Conservation (phyloP, 2,888 invertebrate species). For the Anarsia innoxiella region DNA sequence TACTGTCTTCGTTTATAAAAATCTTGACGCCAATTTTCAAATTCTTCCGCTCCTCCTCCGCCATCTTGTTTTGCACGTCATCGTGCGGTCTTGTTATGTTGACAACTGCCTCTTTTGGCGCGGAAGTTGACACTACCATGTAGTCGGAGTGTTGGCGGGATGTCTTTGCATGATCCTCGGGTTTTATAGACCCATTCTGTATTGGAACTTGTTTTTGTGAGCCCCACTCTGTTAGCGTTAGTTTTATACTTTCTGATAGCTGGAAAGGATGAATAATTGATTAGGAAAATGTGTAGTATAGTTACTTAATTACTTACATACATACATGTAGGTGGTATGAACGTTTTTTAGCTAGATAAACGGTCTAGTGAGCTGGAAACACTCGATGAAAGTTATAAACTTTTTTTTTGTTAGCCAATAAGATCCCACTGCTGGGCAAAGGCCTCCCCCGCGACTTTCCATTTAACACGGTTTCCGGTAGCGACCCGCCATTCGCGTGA, state of each 20-base stretch:
- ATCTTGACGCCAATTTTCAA: constrained; percentile 91
- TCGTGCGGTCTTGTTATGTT: constrained; percentile 76
- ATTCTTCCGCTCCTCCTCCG: constrained; percentile 82
- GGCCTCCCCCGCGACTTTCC: too few species aligned
- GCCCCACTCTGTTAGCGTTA: constrained; percentile 65
- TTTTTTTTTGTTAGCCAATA: too few species aligned
- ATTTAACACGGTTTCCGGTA: too few species aligned
- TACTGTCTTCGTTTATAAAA: constrained; percentile 83
- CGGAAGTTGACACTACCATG: constrained; percentile 47
- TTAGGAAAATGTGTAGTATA: too few species aligned
- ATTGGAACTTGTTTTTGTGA: constrained; percentile 37
- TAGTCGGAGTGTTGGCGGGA: constrained; percentile 43
- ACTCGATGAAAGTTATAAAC: too few species aligned
- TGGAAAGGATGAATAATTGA: constrained; percentile 28
- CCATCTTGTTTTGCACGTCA: constrained; percentile 78
- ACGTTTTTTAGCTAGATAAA: too few species aligned
- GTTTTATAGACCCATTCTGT: constrained; percentile 39
- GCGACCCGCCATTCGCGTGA: too few species aligned
- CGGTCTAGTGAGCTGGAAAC: too few species aligned
- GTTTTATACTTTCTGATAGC: constrained; percentile 67
- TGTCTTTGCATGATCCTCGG: constrained; percentile 29
- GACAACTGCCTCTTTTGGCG: constrained; percentile 48
- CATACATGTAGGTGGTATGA: too few species aligned
- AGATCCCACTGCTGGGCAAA: too few species aligned
- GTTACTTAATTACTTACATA: too few species aligned